Base-by-base conservation (phyloP, 2,113 vertebrate genomes). In the Varanus komodoensis region DNA sequence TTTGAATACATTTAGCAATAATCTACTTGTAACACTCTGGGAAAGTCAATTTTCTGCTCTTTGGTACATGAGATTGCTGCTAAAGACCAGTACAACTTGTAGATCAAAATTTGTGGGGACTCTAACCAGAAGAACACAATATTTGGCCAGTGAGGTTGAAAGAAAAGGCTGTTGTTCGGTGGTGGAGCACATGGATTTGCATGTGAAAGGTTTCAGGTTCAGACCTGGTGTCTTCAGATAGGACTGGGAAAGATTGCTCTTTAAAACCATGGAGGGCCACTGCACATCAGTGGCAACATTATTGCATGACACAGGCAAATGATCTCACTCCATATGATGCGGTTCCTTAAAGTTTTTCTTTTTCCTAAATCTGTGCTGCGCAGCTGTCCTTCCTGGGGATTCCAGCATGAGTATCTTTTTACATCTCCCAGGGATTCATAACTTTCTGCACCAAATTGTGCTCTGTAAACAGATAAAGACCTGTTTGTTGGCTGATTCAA, bases 21-120 rank as follows among this genome's bases (percentile, higher is more conserved):
- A 38, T 86, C 54, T 71, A 54, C 87, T n/a, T 87, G 69, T 71
- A 80, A 57, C 83, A 86, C 50, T 86, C 77, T 69, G 61, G 67
- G 89, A 90, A 90, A 80, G 82, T 86, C 82, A 90, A 86, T 90
- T 86, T 90, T 90, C 89, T 89, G 83, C 83, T 89, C 83, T 79
- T 89, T 89, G 61, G 67, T 87, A 81, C 75, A 74, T 29, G 27
- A 71, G 73, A 71, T 86, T 81, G 64, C 89, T 81, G 83, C 77
- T 86, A 80, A 80, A 90, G 48, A 48, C 81, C 84, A 74, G n/a
- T 34, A 89, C 14, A 73, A 64, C 34, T 25, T 73, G 52, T 29
- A 57, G 73, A 77, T 44, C 48, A 67, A 68, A 19, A 54, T 78
- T 89, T 77, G 38, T 61, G 19, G 54, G 4, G 34, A 4, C 52